Evolutionary conservation across 1,140 invertebrate species (phyloP), one percentile per base, ranked within the genome.

Genomic region (Trissolcus basalis): DNA sequence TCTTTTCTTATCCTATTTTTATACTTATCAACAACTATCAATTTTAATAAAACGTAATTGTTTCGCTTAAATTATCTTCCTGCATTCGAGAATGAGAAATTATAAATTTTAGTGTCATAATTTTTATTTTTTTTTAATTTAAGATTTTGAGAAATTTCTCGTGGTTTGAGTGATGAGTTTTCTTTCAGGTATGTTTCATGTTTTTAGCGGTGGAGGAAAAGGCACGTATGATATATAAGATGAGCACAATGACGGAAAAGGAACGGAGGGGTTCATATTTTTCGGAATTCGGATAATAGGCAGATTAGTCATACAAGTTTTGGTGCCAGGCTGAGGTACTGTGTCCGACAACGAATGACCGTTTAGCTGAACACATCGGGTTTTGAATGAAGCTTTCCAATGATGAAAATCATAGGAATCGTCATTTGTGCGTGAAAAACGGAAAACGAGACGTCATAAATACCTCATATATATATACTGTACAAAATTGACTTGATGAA

Each of bases 271-370:
- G 49, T 55, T 39, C 47, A 55, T 35, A 36, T 58, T 67, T 67
- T 67, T 45, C 27, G 32, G 63, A 67, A 67, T 13, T 43, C 15
- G 54, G 39, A 67, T 67, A 67, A 67, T 50, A 58, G 63, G 56
- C 41, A 50, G 53, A 67, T 67, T 67, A 67, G 63, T 67, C 63
- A 67, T 67, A 67, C 45, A 67, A 67, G 54, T 55, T 65, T 50
- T 19, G 48, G 33, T 13, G 43, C 43, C 27, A 16, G 47, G 32
- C 4, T 27, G 19, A 65, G 45, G 47, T 65, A n/a, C n/a, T n/a
- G 55, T 55, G 48, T 65, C 39, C 41, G 14, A 8, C 1, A 48
- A 32, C 6, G 51, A 65, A 65, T 15, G 60, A 64, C 60, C 13
- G 36, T 48, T 54, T 64, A 33, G 41, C 9, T 14, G 43, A 64